These are phyloP conservation scores for Rhodinocichla rosea DNA, from an alignment of 2,113 vertebrate species.

Conservation along the genomic window DNA sequence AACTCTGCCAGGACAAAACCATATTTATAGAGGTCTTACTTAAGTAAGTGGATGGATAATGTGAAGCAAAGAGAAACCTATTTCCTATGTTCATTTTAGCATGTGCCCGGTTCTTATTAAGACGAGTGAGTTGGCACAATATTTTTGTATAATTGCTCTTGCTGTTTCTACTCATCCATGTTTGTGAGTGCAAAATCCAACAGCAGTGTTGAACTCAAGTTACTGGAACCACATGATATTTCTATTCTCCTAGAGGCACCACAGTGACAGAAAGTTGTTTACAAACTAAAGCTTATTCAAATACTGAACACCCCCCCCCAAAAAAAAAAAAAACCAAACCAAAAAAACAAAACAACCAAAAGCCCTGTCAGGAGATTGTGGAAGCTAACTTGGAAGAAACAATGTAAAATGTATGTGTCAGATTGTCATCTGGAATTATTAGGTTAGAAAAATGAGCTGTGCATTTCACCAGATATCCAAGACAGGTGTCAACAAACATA, in stretches of 20 bases:
- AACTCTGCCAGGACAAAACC: neutral
- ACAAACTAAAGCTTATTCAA: neutral
- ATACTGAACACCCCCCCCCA: neutral
- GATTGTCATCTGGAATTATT: neutral
- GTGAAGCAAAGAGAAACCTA: neutral
- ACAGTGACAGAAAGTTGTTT: neutral
- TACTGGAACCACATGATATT: neutral
- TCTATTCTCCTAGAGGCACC: neutral
- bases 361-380: neutral
- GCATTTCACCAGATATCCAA: neutral
- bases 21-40: neutral
- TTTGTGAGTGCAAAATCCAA: neutral
- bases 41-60: neutral
- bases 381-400: neutral
- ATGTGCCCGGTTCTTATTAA: neutral
- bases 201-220: neutral
- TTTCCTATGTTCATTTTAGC: neutral
- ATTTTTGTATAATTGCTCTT: neutral
- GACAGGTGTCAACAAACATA: neutral
- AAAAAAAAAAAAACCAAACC: too few species aligned
- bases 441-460: neutral
- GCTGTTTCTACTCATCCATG: neutral
- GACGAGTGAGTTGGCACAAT: neutral
- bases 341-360: neutral
- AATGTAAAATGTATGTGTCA: neutral